Conservation (phyloP, 2,888 invertebrate species). For the Microdon myrmicae region DNA sequence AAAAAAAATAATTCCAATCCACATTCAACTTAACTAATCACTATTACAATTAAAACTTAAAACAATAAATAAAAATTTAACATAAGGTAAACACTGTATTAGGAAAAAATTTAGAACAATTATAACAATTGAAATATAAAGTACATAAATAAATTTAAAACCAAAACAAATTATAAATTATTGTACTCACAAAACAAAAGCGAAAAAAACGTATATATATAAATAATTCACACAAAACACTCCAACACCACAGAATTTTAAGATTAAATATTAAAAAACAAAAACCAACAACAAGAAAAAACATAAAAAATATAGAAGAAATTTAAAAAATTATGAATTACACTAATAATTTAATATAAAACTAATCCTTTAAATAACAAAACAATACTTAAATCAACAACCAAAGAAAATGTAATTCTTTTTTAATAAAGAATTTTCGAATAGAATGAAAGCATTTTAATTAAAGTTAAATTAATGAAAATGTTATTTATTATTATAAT, state of each 20-base stretch:
- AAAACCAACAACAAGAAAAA: constrained; percentile 23
- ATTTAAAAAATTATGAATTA: constrained; percentile 31
- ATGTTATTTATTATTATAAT: constrained; percentile 51
- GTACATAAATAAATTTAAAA: constrained; percentile 23
- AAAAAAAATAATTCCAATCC: constrained; percentile 34
- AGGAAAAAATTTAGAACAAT: constrained; percentile 49
- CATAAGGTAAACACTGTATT: constrained; percentile 23
- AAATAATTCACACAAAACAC: constrained; percentile 14
- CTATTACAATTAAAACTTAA: constrained; percentile 32
- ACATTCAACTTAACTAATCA: constrained; percentile 38
- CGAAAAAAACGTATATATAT: constrained; percentile 3
- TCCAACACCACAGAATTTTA: constrained; percentile 30
- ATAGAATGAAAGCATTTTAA: constrained; percentile 40
- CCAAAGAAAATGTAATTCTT: constrained; percentile 52
- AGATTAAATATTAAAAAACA: constrained; percentile 35
- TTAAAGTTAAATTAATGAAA: constrained; percentile 36
- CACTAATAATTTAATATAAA: constrained; percentile 21
- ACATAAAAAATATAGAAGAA: constrained; percentile 39
- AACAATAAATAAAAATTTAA: constrained; percentile 16
- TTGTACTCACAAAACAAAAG: constrained; percentile 36
- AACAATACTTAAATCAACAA: constrained; percentile 39
- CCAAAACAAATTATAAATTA: constrained; percentile 37
- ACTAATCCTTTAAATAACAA: constrained; percentile 53
- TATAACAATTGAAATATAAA: constrained; percentile 38
- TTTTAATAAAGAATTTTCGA: constrained; percentile 52